Evolutionary conservation across 2,113 vertebrate genomes (phyloP), one percentile per base, ranked within the genome.

Genomic region (Grammomys dolichurus): DNA sequence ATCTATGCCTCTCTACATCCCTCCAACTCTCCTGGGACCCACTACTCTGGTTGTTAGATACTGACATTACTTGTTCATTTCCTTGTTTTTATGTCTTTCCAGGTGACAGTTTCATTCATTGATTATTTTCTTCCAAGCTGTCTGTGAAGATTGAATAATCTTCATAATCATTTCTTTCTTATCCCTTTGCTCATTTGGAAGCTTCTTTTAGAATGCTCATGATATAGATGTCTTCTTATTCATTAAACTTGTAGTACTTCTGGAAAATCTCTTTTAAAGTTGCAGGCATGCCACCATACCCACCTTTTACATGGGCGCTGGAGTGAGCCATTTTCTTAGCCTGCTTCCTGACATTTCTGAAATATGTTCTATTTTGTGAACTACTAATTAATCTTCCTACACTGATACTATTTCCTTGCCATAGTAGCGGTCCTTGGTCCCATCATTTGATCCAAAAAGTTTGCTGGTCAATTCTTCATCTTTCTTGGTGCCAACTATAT

Each of bases 401-500:
- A 0, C 5, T 60, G 65, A 5, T 60, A 48, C 0, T 31, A 5
- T 82, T 40, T 19, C 33, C 46, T 82, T 43, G 33, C 2, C 5
- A 4, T 89, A 51, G 43, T 80, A 33, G 58, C 51, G 75, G 7
- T 43, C 46, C 70, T 78, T 43, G 56, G 63, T 36, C 20, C 70
- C 70, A 75, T 87, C 48, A 75, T 51, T 95, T 93, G 67, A 76
- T 77, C 48, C 43, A n/a, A 46, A 82, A 89, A 56, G 24, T 77
- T 70, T 70, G 63, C 67, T 54, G 14, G 24, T 24, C 16, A 46
- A 6, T 93, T 96, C 28, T 56, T 88, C 91, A 31, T 80, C 51
- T 91, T 93, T 95, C 51, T 93, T 80, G 48, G 85, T 69, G 31
- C 80, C 75, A 84, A 8, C 43, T 94, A 24, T 56, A 46, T 87